These are phyloP conservation scores for Drosophila mayri DNA, from an alignment of 1,140 invertebrate species.

Conservation along the genomic window DNA sequence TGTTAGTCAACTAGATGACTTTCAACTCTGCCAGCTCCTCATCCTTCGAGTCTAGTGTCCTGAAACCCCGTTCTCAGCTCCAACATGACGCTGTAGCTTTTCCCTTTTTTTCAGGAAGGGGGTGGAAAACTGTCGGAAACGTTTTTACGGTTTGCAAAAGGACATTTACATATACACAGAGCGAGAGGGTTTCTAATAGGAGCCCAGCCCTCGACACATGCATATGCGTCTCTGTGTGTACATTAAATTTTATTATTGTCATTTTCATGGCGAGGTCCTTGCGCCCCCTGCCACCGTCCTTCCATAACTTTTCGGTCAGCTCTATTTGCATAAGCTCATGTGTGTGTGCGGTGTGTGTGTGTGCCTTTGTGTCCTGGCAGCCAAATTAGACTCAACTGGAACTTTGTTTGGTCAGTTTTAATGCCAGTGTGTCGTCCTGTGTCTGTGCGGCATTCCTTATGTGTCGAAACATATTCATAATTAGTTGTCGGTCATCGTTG, in stretches of 20 bases:
- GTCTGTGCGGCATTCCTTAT: slow-evolving; percentile 52
- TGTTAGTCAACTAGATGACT: slow-evolving; percentile 76
- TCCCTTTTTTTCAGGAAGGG: slow-evolving; percentile 17
- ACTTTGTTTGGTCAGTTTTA: slow-evolving; percentile 82
- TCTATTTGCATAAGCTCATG: slow-evolving; percentile 69
- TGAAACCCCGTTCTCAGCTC: slow-evolving; percentile 11
- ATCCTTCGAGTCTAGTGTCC: slow-evolving; percentile 9
- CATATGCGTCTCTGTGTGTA: slow-evolving; percentile 70
- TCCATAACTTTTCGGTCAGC: slow-evolving; percentile 66
- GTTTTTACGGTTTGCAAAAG: slow-evolving; percentile 78
- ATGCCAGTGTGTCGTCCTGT: slow-evolving; percentile 61
- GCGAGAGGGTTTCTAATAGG: slow-evolving; percentile 4
- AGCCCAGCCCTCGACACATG: slow-evolving; percentile 27
- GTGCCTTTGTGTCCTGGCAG: slow-evolving; percentile 31
- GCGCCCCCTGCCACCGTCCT: background rate
- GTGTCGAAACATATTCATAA: slow-evolving; percentile 81
- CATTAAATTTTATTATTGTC: slow-evolving; percentile 84
- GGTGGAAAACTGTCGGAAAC: slow-evolving; percentile 66
- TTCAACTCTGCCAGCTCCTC: slow-evolving; percentile 57
- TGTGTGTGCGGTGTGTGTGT: slow-evolving; percentile 6
- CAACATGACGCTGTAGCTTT: slow-evolving; percentile 61
- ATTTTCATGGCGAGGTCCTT: slow-evolving; percentile 70
- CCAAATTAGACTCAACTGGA: slow-evolving; percentile 78
- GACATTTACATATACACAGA: slow-evolving; percentile 68
- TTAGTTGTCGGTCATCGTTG: slow-evolving; percentile 53